Evolutionary conservation across 2,113 vertebrate genomes (phyloP), one percentile per base, ranked within the genome.

Genomic region (Tachysurus fulvidraco): DNA sequence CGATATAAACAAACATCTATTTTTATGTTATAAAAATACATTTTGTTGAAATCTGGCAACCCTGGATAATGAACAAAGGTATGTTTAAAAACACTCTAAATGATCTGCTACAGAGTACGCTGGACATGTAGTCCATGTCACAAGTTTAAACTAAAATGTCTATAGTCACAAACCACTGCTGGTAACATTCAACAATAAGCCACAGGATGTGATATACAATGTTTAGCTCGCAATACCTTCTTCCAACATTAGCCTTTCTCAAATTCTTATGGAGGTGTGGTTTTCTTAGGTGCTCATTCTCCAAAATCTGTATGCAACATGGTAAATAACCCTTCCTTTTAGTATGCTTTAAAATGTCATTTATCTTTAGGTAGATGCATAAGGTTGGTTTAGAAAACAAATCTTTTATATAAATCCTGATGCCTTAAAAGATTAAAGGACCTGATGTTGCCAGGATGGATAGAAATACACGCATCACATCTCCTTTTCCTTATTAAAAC

Each of bases 281-380:
- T 17, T 52, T 67, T 78, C 81, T 81, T 81, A 85, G 91, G 85
- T 74, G 69, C 50, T 80, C 2, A 17, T 67, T 28, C 54, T 65
- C 19, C 28, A 50, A 67, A 64, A 83, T 64, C 36, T 62, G 46
- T 25, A 23, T 25, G 28, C 60, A 77, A 10, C 19, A 55, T 85
- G 62, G 50, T 36, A 85, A 87, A 41, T 88, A 87, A 84, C 30
- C 4, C 50, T 80, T 46, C 55, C 82, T 89, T 55, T 60, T 25
- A 64, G 6, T 28, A 46, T 44, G 28, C 83, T 84, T 36, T 36
- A 36, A 36, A 36, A 36, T 36, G 36, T 36, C 36, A 1, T 36
- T 36, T 36, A 36, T 36, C 36, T 36, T 36, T 36, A 50, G 59
- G 14, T 16, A 44, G 13, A 81, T 50, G 30, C 76, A 86, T 83